These are phyloP conservation scores for Linhomoeus sp. DNA, from an alignment of 2,888 invertebrate species.

Conservation along the genomic window DNA sequence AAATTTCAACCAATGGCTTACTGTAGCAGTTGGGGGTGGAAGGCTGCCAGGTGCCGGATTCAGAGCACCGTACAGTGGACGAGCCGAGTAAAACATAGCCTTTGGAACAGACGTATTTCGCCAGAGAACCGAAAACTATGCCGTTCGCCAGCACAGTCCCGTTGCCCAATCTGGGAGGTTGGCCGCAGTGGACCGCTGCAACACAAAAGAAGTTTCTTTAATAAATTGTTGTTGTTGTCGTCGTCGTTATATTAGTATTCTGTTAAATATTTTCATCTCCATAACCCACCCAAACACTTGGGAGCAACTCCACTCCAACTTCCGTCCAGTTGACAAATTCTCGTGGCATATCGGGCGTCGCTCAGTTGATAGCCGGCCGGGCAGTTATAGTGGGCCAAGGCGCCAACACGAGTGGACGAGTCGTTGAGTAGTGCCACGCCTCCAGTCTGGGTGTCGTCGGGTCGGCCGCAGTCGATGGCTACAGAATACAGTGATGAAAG, in stretches of 20 bases:
- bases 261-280: too few relatives aligned
- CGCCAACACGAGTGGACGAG: background rate
- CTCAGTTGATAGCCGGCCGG: background rate
- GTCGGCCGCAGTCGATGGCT: background rate
- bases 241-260: too few relatives aligned
- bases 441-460: background rate
- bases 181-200: constrained; percentile 1
- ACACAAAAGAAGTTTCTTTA: background rate
- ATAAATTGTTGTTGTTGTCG: too few relatives aligned
- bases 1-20: background rate
- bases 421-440: background rate
- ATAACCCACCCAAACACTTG: background rate
- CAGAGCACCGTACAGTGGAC: background rate
- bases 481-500: too few relatives aligned
- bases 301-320: background rate
- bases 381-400: background rate
- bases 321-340: background rate
- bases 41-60: background rate
- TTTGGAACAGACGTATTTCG: constrained; percentile 1
- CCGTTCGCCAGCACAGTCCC: background rate
- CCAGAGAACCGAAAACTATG: background rate
- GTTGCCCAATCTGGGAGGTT: background rate
- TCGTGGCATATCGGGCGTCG: background rate
- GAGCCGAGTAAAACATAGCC: constrained; percentile 1
- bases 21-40: background rate